Percentiles rank a stretch among this genome's conserved stretches.
Conservation (phyloP, 2,113 vertebrate genomes). For the Eublepharis macularius region DNA sequence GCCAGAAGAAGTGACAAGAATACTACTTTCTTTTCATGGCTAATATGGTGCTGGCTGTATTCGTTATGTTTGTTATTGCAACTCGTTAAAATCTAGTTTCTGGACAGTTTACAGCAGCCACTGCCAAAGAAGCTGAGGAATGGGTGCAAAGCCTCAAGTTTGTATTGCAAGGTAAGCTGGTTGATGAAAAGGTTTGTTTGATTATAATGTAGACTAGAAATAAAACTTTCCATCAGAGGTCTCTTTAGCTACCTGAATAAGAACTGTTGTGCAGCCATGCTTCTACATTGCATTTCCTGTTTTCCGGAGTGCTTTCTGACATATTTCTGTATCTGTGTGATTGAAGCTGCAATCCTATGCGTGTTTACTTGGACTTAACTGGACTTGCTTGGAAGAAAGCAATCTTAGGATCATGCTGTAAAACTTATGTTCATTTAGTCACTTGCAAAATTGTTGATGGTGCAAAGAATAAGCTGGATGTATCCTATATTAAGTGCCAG, state of each 20-base stretch:
- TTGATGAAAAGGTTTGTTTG: constrained; percentile 12
- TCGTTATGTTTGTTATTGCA: constrained; percentile 50
- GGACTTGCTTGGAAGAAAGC: neutral
- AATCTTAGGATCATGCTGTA: neutral
- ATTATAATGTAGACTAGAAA: neutral
- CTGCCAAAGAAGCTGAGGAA: constrained; percentile 89
- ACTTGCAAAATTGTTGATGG: neutral
- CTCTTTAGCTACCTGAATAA: neutral
- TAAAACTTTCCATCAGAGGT: neutral
- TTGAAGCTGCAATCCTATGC: neutral
- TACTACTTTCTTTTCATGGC: constrained; percentile 50
- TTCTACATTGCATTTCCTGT: neutral
- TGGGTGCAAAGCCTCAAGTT: constrained; percentile 94
- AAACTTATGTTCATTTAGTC: neutral
- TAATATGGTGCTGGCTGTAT: constrained; percentile 48
- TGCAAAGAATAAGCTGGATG: neutral
- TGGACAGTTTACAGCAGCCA: constrained; percentile 91
- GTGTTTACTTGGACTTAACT: neutral
- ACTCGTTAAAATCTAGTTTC: constrained; percentile 46
- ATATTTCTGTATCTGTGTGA: neutral
- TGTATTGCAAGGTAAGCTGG: constrained; percentile 87
- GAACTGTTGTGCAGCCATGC: neutral
- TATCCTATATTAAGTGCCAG: too few relatives aligned
- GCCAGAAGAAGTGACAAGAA: constrained; percentile 72
- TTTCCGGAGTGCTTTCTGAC: neutral